phyloP scores from a whole-genome alignment of 2,797 vertebrate genomes.

The Megalops cyprinoides region DNA sequence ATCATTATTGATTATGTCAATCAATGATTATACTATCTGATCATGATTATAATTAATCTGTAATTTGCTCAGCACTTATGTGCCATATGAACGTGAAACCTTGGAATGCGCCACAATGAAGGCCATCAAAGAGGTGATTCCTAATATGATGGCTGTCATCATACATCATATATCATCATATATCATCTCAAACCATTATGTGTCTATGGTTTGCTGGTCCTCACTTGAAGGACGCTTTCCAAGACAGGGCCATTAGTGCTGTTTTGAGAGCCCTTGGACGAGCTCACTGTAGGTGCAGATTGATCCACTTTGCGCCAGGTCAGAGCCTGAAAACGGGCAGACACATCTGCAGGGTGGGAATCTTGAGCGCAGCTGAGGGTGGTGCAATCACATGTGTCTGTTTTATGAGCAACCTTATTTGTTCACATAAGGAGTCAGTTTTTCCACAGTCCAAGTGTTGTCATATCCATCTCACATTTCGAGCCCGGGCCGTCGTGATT shows the following conservation, averaged over 20 bases:
- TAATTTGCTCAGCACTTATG: too few species aligned
- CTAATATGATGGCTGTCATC: too few species aligned
- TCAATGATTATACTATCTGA: too few species aligned
- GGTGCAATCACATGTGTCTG: conserved; percentile 47
- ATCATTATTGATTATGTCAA: too few species aligned
- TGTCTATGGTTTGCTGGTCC: background rate
- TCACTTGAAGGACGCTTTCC: background rate
- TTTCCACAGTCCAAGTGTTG: conserved; percentile 62
- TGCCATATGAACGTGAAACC: too few species aligned
- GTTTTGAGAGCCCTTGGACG: conserved; percentile 8
- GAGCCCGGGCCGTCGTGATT: conserved; percentile 54
- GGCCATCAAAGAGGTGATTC: too few species aligned
- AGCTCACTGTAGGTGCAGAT: conserved; percentile 34
- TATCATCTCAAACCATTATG: background rate
- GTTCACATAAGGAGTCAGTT: conserved; percentile 56
- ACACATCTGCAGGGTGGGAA: conserved; percentile 31
- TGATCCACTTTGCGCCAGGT: conserved; percentile 20
- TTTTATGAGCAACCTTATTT: conserved; percentile 58
- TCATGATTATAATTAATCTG: too few species aligned
- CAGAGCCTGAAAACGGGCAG: conserved; percentile 10
- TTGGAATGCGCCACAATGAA: too few species aligned
- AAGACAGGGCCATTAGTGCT: background rate
- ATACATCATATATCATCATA: conserved; percentile 21
- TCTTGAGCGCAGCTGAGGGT: conserved; percentile 36
- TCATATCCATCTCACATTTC: conserved; percentile 47